phyloP scores from a whole-genome alignment of 2,113 vertebrate genomes.

The Chauna torquata region DNA sequence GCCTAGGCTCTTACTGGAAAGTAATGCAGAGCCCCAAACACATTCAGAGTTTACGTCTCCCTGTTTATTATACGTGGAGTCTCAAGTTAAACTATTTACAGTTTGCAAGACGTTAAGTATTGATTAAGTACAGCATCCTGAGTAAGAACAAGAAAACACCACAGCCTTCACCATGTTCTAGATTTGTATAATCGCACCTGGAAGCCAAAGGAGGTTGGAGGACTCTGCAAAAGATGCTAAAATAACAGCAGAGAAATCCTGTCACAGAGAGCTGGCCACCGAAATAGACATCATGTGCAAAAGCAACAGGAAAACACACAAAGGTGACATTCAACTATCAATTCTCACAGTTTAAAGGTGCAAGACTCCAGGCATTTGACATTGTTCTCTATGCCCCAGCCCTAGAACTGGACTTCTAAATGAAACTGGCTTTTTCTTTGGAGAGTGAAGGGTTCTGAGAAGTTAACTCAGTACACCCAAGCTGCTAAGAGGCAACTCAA shows the following conservation, averaged over 20 bases:
- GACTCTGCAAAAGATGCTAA: neutral
- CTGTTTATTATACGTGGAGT: neutral
- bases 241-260: neutral
- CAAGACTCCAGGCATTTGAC: neutral
- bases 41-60: neutral
- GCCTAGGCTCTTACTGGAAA: neutral
- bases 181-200: neutral
- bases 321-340: neutral
- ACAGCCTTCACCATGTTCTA: neutral
- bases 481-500: neutral
- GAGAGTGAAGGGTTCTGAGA: neutral
- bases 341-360: neutral
- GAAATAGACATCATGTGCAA: fast-evolving
- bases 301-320: neutral
- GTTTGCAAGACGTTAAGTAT: neutral
- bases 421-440: fast-evolving
- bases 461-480: neutral
- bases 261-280: neutral
- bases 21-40: neutral
- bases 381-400: neutral
- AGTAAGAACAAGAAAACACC: neutral
- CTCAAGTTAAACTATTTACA: neutral
- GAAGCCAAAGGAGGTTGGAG: neutral
- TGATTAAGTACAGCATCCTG: neutral
- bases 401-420: neutral